Conservation (phyloP, 2,888 invertebrate species). For the Campopleginae sp. region DNA sequence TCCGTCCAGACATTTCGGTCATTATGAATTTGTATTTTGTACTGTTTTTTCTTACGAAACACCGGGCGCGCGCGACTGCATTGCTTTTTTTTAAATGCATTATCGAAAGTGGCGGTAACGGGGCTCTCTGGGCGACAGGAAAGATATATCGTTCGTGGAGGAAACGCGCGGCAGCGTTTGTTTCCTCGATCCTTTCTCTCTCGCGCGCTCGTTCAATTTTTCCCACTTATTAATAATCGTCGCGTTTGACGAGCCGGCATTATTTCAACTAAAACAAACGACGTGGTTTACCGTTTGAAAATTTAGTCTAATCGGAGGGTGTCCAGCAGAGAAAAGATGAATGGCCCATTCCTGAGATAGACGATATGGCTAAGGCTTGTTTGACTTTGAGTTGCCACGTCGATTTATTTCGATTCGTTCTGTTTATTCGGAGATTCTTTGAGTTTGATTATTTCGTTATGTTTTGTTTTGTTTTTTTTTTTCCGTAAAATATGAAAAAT, state of each 20-base stretch:
- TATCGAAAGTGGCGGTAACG: constrained; percentile 46
- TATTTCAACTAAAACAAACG: neutral
- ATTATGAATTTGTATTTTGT: constrained; percentile 6
- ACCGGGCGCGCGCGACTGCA: neutral
- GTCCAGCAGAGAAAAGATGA: neutral
- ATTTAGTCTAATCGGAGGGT: neutral
- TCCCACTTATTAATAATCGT: constrained; percentile 30
- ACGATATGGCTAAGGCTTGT: neutral
- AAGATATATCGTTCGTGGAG: constrained; percentile 42
- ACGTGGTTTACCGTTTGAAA: neutral
- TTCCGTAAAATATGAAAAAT: neutral
- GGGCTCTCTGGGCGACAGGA: constrained; percentile 50
- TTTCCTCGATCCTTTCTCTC: constrained; percentile 23
- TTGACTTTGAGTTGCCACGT: constrained; percentile 4
- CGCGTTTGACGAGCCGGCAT: constrained; percentile 20
- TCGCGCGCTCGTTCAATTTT: constrained; percentile 4
- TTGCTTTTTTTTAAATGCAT: constrained; percentile 14
- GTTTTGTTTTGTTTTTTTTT: too few relatives aligned
- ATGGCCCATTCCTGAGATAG: neutral
- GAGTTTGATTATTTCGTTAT: neutral
- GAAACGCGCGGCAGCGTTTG: constrained; percentile 48
- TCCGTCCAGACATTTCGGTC: neutral
- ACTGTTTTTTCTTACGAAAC: constrained; percentile 7
- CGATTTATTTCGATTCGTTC: neutral
- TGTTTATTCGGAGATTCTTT: neutral